phyloP scores from a whole-genome alignment of 2,113 vertebrate species.

The Rhombomys opimus region DNA sequence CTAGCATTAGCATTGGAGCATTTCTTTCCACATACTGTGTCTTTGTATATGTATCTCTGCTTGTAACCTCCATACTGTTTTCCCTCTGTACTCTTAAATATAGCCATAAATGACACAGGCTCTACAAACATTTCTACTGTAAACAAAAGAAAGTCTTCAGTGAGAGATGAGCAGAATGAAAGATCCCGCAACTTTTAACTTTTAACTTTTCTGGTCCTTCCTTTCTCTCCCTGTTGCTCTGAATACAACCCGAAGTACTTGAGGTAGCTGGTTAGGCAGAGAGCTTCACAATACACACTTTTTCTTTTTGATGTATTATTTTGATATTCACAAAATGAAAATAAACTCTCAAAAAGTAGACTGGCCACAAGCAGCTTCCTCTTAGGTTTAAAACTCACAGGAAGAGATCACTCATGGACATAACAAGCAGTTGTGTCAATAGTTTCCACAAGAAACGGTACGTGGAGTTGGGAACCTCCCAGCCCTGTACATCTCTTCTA shows the following conservation, averaged over 20 bases:
- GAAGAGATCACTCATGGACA: background rate
- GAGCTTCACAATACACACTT: background rate
- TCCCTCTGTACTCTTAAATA: background rate
- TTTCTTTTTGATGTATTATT: slow-evolving; percentile 23
- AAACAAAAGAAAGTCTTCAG: background rate
- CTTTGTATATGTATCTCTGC: background rate
- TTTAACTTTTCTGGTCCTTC: background rate
- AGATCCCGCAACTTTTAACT: background rate
- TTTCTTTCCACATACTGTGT: slow-evolving; percentile 11
- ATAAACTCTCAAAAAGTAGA: slow-evolving; percentile 26
- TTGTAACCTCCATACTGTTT: background rate
- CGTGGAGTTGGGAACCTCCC: background rate
- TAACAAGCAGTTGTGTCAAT: background rate
- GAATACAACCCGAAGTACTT: background rate
- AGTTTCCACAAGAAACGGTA: background rate
- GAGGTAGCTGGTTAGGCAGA: background rate
- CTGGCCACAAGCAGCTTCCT: background rate
- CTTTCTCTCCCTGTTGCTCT: background rate
- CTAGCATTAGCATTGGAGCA: background rate
- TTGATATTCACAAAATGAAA: slow-evolving; percentile 32
- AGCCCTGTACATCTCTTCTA: background rate
- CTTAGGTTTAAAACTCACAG: background rate
- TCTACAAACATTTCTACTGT: slow-evolving; percentile 40
- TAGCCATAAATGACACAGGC: background rate
- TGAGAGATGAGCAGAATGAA: background rate